A percentile compares a stretch with the other conserved stretches of the same genome.
Evolutionary conservation across 2,888 invertebrate species (phyloP).

Genomic region (Lasioglossum figueresi): DNA sequence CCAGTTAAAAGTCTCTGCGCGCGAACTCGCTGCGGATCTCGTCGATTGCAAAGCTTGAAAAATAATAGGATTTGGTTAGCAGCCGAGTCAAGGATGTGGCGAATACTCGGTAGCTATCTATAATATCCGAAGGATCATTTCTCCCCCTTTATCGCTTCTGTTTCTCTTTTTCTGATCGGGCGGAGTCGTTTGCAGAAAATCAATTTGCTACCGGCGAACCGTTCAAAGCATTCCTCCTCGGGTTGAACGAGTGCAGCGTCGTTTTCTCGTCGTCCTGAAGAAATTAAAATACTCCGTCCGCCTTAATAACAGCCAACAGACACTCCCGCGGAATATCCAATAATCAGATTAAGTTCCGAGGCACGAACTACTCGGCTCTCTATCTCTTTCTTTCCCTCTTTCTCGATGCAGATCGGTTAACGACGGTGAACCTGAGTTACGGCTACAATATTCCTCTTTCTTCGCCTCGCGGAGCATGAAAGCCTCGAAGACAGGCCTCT

Average conservation of each 20-base stretch:
- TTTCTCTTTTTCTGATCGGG: conserved; percentile 5
- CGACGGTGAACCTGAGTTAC: neutral
- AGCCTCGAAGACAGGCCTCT: neutral
- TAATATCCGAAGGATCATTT: neutral
- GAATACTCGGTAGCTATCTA: neutral
- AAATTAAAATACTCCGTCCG: conserved; percentile 11
- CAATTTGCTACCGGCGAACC: conserved; percentile 7
- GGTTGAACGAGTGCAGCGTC: neutral
- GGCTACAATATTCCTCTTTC: conserved; percentile 1
- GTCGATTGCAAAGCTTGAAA: neutral
- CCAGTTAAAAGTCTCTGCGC: neutral
- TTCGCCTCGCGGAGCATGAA: neutral
- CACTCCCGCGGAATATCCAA: conserved; percentile 19
- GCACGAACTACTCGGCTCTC: neutral
- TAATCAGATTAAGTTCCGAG: conserved; percentile 10
- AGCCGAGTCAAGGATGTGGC: neutral
- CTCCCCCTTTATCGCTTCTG: neutral
- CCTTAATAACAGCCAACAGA: conserved; percentile 6
- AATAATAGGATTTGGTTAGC: neutral
- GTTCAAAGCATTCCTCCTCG: conserved; percentile 15
- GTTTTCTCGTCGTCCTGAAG: neutral
- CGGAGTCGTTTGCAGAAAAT: conserved; percentile 5
- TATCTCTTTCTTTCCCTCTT: neutral
- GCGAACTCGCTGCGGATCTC: neutral
- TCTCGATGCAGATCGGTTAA: neutral